These are phyloP conservation scores for Sthenelais limicola DNA, from an alignment of 2,888 invertebrate species.

Conservation along the genomic window DNA sequence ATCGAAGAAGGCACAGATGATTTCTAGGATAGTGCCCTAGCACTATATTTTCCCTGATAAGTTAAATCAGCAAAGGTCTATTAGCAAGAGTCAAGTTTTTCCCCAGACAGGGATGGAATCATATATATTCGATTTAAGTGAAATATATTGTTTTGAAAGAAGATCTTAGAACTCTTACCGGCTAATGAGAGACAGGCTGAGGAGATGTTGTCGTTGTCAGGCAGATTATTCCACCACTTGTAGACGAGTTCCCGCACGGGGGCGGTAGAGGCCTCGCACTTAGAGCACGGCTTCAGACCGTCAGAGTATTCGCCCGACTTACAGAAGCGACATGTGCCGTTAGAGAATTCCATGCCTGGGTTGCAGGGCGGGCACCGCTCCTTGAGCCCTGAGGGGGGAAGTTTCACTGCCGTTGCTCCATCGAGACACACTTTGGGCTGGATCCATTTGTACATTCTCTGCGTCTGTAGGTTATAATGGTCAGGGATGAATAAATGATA, in stretches of 20 bases:
- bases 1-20: no score
- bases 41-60: no score
- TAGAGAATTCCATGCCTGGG: constrained; percentile 73
- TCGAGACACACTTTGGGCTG: constrained; percentile 75
- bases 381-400: constrained; percentile 69
- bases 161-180: no score
- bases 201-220: constrained; percentile 60
- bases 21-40: no score
- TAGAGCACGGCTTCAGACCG: constrained; percentile 43
- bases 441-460: constrained; percentile 74
- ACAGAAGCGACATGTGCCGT: constrained; percentile 74
- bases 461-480: constrained; percentile 65
- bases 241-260: constrained; percentile 75
- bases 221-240: constrained; percentile 57
- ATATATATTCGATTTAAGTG: no score
- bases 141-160: no score
- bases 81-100: no score
- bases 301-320: constrained; percentile 68
- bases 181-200: constrained; percentile 71
- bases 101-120: no score
- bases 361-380: constrained; percentile 75
- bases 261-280: constrained; percentile 70
- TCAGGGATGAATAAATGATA: no score
- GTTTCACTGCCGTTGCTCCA: constrained; percentile 68
- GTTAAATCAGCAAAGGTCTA: no score